Evolutionary conservation across 2,888 invertebrate genomes (phyloP).

Genomic region (Diaperis boleti): DNA sequence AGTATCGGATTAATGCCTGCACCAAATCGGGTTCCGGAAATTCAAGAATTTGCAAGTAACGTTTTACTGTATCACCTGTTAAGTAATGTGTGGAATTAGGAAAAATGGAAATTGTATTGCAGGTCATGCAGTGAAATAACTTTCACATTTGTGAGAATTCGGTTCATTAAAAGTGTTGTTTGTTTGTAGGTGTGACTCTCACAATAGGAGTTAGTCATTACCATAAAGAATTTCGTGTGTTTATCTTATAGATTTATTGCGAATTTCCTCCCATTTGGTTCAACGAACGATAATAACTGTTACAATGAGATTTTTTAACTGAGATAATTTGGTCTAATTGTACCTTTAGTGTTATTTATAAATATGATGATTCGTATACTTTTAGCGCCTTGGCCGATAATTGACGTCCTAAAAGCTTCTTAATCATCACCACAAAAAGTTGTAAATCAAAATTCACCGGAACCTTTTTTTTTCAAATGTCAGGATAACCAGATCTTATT

Average conservation of each 20-base stretch:
- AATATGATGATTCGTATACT: background rate
- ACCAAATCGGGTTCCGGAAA: conserved; percentile 11
- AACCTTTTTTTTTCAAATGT: conserved; percentile 23
- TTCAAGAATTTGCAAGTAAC: conserved; percentile 15
- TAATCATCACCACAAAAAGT: conserved; percentile 8
- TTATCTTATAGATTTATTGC: no score
- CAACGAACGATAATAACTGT: conserved; percentile 1
- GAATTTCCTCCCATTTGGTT: no score
- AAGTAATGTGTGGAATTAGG: conserved; percentile 8
- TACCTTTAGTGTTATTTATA: background rate
- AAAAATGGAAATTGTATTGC: conserved; percentile 13
- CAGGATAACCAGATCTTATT: conserved; percentile 6
- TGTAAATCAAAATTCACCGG: background rate
- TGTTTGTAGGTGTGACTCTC: background rate
- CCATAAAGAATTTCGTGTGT: no score
- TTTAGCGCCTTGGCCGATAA: conserved; percentile 7
- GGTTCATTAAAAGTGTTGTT: conserved; percentile 6
- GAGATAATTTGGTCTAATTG: background rate
- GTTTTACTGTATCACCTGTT: background rate
- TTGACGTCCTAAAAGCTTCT: background rate
- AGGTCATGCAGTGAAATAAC: background rate
- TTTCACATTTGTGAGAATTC: conserved; percentile 16
- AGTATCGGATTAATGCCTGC: no score
- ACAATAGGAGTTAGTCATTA: background rate
- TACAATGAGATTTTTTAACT: background rate